phyloP scores from a whole-genome alignment of 1,140 invertebrate species.

The Pseudomyrmex gracilis region DNA sequence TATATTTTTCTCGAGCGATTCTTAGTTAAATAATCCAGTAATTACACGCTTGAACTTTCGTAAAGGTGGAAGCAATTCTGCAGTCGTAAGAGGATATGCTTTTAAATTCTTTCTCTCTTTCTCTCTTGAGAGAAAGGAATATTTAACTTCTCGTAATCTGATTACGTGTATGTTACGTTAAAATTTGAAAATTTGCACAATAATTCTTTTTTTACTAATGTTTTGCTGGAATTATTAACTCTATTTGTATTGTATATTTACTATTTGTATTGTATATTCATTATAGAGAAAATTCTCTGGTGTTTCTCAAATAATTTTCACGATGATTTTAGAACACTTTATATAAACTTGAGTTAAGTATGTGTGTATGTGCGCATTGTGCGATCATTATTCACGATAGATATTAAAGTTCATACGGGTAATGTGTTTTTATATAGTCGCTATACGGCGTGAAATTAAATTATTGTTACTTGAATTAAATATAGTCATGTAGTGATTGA shows the following conservation, averaged over 20 bases:
- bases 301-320: neutral
- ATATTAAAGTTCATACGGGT: neutral
- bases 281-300: neutral
- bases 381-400: neutral
- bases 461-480: constrained; percentile 24
- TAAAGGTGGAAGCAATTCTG: too few relatives aligned
- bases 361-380: neutral
- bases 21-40: too few relatives aligned
- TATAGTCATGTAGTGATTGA: constrained; percentile 8
- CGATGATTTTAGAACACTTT: neutral
- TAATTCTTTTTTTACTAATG: too few relatives aligned
- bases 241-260: neutral
- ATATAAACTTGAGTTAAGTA: neutral
- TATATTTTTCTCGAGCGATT: too few relatives aligned
- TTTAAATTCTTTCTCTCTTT: too few relatives aligned
- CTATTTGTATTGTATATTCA: neutral
- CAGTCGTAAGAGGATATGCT: too few relatives aligned
- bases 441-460: neutral
- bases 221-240: too few relatives aligned
- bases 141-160: too few relatives aligned
- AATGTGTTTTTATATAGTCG: neutral
- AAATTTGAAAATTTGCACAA: too few relatives aligned
- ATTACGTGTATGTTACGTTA: too few relatives aligned
- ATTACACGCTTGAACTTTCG: too few relatives aligned
- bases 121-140: too few relatives aligned